Percentiles rank a stretch among this genome's conserved stretches.
These are phyloP conservation scores for Chrysodeixis includens DNA, from an alignment of 2,888 invertebrate species.

Conservation along the genomic window DNA sequence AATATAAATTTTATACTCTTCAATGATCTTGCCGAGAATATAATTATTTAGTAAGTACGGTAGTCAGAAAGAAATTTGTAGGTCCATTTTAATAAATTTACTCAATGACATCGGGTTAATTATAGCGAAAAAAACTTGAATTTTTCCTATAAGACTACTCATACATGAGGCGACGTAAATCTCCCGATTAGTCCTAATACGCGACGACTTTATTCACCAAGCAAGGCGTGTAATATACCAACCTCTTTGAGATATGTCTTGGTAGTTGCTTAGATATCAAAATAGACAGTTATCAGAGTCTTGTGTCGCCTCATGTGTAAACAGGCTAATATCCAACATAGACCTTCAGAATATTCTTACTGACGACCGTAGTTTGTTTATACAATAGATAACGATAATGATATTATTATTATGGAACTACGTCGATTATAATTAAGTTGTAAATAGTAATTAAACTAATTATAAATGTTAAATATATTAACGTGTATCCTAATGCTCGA, in stretches of 20 bases:
- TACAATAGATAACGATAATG: slow-evolving; percentile 41
- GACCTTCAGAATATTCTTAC: neutral
- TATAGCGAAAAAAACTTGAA: too few relatives aligned
- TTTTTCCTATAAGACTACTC: too few relatives aligned
- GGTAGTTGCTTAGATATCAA: too few relatives aligned
- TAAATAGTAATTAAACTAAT: slow-evolving; percentile 42
- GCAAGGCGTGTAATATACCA: too few relatives aligned
- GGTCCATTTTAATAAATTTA: too few relatives aligned
- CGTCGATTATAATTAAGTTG: slow-evolving; percentile 57
- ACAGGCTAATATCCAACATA: neutral
- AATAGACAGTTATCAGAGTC: too few relatives aligned
- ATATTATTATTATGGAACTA: slow-evolving; percentile 59
- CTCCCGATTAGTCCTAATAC: too few relatives aligned
- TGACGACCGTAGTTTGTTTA: slow-evolving; percentile 3
- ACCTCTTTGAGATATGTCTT: too few relatives aligned
- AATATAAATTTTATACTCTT: slow-evolving; percentile 24
- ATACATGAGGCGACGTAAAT: too few relatives aligned
- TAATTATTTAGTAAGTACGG: slow-evolving; percentile 11
- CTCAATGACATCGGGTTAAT: too few relatives aligned
- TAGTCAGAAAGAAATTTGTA: slow-evolving; percentile 1
- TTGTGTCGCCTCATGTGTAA: too few relatives aligned
- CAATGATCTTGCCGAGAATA: slow-evolving; percentile 26
- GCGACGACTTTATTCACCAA: too few relatives aligned
- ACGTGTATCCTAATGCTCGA: neutral
- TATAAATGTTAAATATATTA: slow-evolving; percentile 24